These are phyloP conservation scores for Ypsolopha scabrella DNA, from an alignment of 2,888 invertebrate genomes.

Conservation along the genomic window DNA sequence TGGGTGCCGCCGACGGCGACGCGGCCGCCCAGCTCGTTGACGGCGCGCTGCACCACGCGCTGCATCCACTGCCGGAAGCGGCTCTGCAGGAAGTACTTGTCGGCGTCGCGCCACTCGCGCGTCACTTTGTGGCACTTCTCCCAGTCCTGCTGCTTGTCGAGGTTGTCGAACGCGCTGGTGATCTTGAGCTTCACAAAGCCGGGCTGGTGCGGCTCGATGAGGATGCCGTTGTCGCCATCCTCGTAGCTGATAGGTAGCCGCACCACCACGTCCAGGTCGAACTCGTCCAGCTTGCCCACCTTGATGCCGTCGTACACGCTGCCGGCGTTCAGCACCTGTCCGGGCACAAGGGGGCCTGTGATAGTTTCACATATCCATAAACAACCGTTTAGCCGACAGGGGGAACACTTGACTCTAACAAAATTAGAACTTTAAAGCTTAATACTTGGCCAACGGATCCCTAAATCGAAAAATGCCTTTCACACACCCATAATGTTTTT, in stretches of 20 bases:
- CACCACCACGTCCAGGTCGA: slow-evolving; percentile 71
- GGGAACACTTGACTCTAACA: no score
- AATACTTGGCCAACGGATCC: no score
- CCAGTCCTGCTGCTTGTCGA: slow-evolving; percentile 44
- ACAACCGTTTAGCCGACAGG: no score
- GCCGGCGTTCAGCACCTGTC: slow-evolving; percentile 59
- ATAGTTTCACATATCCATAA: neutral
- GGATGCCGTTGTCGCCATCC: slow-evolving; percentile 39
- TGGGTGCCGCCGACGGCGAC: slow-evolving; percentile 31
- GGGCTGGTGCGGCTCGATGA: slow-evolving; percentile 42
- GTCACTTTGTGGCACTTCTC: slow-evolving; percentile 41
- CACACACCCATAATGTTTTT: no score
- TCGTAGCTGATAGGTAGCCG: slow-evolving; percentile 57
- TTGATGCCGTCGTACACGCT: slow-evolving; percentile 73
- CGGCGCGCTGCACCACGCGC: slow-evolving; percentile 45
- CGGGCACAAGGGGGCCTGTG: neutral
- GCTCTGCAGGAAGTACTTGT: slow-evolving; percentile 50
- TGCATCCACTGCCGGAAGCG: slow-evolving; percentile 69
- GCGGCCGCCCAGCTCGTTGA: slow-evolving; percentile 38
- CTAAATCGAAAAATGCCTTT: no score
- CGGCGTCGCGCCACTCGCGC: slow-evolving; percentile 47
- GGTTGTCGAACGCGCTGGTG: slow-evolving; percentile 34
- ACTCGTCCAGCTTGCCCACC: slow-evolving; percentile 71
- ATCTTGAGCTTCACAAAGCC: slow-evolving; percentile 60
- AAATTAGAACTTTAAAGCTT: no score